Percentiles rank a stretch among this genome's conserved stretches.
phyloP scores from a whole-genome alignment of 1,140 invertebrate genomes.

The Eueides isabella region DNA sequence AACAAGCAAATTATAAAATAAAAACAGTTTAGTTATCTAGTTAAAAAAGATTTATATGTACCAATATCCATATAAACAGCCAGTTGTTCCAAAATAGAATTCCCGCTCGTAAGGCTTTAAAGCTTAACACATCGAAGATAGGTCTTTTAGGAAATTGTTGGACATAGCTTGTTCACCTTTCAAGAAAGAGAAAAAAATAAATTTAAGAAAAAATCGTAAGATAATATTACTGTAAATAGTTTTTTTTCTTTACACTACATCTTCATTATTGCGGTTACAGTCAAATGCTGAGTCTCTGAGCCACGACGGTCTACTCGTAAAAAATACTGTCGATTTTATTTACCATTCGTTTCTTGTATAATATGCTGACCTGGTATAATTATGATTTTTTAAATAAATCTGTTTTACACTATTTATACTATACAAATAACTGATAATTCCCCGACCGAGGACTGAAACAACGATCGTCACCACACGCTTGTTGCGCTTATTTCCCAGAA shows the following conservation, averaged over 20 bases:
- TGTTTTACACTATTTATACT: no score
- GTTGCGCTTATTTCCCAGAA: neutral
- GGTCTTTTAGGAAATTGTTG: slow-evolving; percentile 1
- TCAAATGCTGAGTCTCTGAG: no score
- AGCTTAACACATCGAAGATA: slow-evolving; percentile 1
- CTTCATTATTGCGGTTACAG: no score
- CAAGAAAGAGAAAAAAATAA: neutral
- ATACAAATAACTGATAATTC: neutral
- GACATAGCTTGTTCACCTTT: neutral
- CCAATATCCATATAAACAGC: neutral
- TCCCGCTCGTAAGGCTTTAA: slow-evolving; percentile 2
- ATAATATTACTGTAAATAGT: no score
- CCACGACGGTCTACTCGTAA: no score
- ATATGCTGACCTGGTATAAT: no score
- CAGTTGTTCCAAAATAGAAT: neutral
- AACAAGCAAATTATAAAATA: neutral
- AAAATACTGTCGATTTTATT: no score
- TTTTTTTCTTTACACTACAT: no score
- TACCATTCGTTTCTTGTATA: no score
- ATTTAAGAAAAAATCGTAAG: neutral
- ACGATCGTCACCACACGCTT: neutral
- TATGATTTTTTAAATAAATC: no score
- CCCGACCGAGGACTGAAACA: neutral
- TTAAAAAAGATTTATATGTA: neutral
- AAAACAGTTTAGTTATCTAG: neutral